Evolutionary conservation across 2,113 vertebrate species (phyloP).

Genomic region (Oreochromis aureus): DNA sequence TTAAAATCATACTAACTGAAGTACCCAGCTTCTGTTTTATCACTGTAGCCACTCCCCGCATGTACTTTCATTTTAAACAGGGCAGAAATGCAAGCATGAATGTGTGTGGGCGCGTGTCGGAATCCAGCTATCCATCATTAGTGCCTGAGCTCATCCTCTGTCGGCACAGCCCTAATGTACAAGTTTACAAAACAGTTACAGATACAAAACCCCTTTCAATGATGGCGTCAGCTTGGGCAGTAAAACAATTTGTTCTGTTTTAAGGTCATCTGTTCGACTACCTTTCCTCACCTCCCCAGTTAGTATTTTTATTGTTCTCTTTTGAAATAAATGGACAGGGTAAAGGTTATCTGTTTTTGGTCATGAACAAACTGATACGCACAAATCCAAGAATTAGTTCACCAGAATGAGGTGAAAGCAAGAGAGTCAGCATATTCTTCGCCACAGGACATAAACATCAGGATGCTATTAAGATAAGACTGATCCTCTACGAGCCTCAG

Average conservation of each 20-base stretch:
- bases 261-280: neutral
- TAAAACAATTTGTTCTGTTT: neutral
- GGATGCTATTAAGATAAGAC: conserved; percentile 68
- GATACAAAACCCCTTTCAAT: neutral
- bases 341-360: neutral
- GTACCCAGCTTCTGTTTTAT: neutral
- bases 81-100: neutral
- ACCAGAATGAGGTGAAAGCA: neutral
- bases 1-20: neutral
- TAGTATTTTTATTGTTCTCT: neutral
- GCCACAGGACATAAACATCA: conserved; percentile 50
- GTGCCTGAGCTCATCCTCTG: neutral
- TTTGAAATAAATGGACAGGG: neutral
- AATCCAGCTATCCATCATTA: neutral
- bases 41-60: neutral
- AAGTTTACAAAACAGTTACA: neutral
- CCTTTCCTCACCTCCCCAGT: neutral
- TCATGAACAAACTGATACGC: neutral
- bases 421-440: neutral
- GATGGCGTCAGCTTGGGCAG: neutral
- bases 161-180: neutral
- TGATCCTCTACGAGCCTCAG: conserved; percentile 54
- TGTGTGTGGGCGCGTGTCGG: neutral
- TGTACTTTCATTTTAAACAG: neutral
- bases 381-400: neutral